phyloP scores from a whole-genome alignment of 2,113 vertebrate species.

The Eurypyga helias region DNA sequence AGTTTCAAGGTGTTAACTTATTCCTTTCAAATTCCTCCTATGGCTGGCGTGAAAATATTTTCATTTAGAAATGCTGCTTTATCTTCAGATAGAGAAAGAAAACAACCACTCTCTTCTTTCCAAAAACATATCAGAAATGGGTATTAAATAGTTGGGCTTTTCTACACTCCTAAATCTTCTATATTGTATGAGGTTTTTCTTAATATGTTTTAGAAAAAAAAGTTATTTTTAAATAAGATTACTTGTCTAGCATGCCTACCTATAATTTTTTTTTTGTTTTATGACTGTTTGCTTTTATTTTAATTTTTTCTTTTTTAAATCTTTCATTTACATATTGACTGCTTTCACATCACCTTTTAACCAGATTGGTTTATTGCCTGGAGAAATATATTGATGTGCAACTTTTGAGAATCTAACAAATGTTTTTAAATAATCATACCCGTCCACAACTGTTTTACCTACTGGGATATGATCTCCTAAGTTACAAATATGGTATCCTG shows the following conservation, averaged over 20 bases:
- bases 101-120: neutral
- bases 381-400: neutral
- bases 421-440: neutral
- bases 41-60: neutral
- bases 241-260: neutral
- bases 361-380: neutral
- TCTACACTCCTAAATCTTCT: neutral
- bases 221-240: neutral
- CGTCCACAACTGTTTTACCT: neutral
- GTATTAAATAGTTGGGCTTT: neutral
- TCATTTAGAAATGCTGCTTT: neutral
- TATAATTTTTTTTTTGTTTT: neutral
- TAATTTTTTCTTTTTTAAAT: neutral
- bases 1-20: neutral
- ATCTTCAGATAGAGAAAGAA: neutral
- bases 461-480: neutral
- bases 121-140: neutral
- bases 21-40: neutral
- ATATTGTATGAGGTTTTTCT: neutral
- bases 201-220: neutral
- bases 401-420: neutral
- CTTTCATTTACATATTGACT: neutral
- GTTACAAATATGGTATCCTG: neutral
- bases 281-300: neutral
- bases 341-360: neutral